Conservation (phyloP, 1,140 invertebrate species). For the Drosophila baimaii region DNA sequence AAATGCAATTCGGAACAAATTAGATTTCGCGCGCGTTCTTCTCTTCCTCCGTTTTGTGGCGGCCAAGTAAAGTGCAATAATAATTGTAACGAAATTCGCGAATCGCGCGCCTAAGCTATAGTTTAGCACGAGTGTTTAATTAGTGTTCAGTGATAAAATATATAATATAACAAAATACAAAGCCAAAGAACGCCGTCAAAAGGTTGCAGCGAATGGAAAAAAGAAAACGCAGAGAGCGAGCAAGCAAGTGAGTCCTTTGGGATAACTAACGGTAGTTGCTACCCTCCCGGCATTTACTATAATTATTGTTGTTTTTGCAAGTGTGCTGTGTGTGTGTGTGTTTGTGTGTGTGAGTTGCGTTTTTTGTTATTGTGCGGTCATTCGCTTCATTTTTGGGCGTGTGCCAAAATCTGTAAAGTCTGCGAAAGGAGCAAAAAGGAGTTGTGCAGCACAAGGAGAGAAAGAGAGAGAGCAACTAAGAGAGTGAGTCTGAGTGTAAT, state of each 20-base stretch:
- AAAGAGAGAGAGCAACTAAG: background rate
- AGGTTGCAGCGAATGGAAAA: background rate
- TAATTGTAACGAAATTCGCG: background rate
- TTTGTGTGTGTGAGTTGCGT: background rate
- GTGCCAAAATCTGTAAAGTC: constrained; percentile 12
- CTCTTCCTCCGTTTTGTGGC: background rate
- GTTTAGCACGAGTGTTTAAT: constrained; percentile 1
- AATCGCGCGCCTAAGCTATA: background rate
- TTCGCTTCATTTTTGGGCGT: constrained; percentile 25
- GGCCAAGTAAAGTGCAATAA: constrained; percentile 4
- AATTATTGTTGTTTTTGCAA: constrained; percentile 2
- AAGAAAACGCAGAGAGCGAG: constrained; percentile 1
- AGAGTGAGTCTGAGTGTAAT: constrained; percentile 15
- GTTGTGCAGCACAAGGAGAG: constrained; percentile 3
- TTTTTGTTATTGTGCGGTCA: constrained; percentile 18
- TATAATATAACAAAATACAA: background rate
- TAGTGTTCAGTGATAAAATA: background rate
- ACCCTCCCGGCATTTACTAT: constrained; percentile 2
- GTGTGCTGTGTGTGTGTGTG: background rate
- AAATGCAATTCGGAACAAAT: background rate
- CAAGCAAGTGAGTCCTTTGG: constrained; percentile 14
- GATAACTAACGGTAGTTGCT: constrained; percentile 27
- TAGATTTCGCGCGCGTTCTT: background rate
- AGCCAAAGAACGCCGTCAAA: constrained; percentile 5
- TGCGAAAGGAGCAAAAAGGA: constrained; percentile 23